A percentile compares a stretch with the other conserved stretches of the same genome.
These are phyloP conservation scores for Mormyrus lacerda DNA, from an alignment of 2,113 vertebrate species.

Conservation along the genomic window DNA sequence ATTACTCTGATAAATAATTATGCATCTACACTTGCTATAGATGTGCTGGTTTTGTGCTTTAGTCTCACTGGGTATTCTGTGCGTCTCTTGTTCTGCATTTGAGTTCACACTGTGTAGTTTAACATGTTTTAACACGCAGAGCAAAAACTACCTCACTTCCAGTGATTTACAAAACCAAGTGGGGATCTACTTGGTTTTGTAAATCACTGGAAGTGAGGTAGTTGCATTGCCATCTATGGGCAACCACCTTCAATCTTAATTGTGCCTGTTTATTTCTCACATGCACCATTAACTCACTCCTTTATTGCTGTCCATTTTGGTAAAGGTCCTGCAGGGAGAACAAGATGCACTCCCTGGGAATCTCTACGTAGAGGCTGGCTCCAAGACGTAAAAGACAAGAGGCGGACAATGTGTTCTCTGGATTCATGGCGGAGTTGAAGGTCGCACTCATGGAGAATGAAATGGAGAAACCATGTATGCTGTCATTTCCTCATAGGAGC, in stretches of 20 bases:
- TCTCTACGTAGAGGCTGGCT: background rate
- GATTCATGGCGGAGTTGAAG: background rate
- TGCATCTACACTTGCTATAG: background rate
- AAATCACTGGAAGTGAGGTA: background rate
- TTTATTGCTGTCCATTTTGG: background rate
- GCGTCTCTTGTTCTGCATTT: background rate
- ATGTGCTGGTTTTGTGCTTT: background rate
- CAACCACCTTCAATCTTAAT: background rate
- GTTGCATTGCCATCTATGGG: background rate
- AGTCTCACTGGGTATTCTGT: background rate
- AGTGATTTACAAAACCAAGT: too few relatives aligned
- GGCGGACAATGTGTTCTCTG: background rate
- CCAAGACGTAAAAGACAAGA: background rate
- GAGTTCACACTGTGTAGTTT: background rate
- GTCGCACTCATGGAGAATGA: background rate
- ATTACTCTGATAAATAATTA: background rate
- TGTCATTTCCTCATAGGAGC: background rate
- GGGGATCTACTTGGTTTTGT: background rate
- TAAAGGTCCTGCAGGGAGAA: background rate
- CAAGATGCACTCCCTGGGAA: background rate
- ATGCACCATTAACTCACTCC: background rate
- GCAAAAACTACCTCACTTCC: background rate
- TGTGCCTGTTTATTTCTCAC: background rate
- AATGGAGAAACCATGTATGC: background rate
- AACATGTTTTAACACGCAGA: background rate